Evolutionary conservation across 2,797 vertebrate species (phyloP), one percentile per base, ranked within the genome.

Genomic region (Paedocypris micromegethes): DNA sequence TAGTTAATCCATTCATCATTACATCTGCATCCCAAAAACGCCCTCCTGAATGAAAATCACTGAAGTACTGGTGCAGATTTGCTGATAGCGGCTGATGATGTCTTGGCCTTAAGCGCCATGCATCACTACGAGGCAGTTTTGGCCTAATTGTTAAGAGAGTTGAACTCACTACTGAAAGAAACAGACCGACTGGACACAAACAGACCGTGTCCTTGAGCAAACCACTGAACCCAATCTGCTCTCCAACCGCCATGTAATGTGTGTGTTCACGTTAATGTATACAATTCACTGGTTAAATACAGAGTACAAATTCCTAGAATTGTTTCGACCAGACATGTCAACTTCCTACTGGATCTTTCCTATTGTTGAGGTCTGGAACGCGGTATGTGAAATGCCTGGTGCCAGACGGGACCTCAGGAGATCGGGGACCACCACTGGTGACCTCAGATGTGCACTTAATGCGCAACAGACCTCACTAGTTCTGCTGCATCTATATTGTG

Each of bases 361-460:
- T 57, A 64, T 49, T 72, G 75, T 74, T 72, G 64, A 69, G 66
- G 63, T 61, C 71, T 76, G 75, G 75, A 73, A 62, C 64, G 70
- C 70, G 66, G 72, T 54, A 50, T 74, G 63, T 56, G 66, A 72
- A 55, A 72, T 57, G 63, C 54, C 72, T 74, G 42, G 68, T 81
- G 78, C 70, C 78, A 73, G 72, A 78, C 59, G 57, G 75, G 57
- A 66, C 71, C 75, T 56, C 53, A 54, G 49, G 66, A 80, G 62
- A 65, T 66, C 9, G n/a, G 40, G 72, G 67, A 56, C 72, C 54
- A 76, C 72, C 67, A 67, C 42, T 37, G 50, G 43, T 58, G 42
- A 9, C 68, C 70, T 47, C 8, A 53, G 58, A 71, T 23, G 9
- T 48, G 68, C 50, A 72, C 59, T 67, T 49, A 68, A 55, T 66